A percentile compares a stretch with the other conserved stretches of the same genome.
Evolutionary conservation across 1,140 invertebrate species (phyloP).

Genomic region (Nixonia krombeini): DNA sequence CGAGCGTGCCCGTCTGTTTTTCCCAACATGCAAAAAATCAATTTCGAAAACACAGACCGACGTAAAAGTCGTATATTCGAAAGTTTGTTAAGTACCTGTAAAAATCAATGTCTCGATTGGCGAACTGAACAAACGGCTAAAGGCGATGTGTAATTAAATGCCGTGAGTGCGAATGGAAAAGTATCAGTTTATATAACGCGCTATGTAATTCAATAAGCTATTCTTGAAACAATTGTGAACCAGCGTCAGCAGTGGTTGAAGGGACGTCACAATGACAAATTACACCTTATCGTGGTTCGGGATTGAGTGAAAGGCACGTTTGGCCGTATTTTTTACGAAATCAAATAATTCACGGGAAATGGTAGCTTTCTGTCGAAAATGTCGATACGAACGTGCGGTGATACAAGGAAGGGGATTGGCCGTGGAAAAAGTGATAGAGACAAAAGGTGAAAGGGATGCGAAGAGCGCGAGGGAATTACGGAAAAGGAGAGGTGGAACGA

Average conservation of each 20-base stretch:
- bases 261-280: conserved; percentile 3
- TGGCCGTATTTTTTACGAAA: conserved; percentile 47
- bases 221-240: not conserved
- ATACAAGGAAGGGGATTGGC: conserved; percentile 16
- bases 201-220: too few species aligned
- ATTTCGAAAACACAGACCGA: too few species aligned
- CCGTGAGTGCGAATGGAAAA: too few species aligned
- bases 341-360: conserved; percentile 52
- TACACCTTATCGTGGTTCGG: conserved; percentile 2
- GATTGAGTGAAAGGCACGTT: conserved; percentile 12
- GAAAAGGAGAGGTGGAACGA: conserved; percentile 31
- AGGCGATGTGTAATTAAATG: too few species aligned
- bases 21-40: too few species aligned
- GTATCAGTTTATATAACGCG: too few species aligned
- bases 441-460: conserved; percentile 18
- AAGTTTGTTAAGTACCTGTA: too few species aligned
- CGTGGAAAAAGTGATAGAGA: conserved; percentile 7
- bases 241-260: not conserved
- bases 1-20: too few species aligned
- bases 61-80: too few species aligned
- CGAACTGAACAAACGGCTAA: too few species aligned
- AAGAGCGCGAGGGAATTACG: conserved; percentile 7
- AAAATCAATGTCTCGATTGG: too few species aligned
- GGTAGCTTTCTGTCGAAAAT: conserved; percentile 34
- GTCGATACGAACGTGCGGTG: conserved; percentile 12